phyloP scores from a whole-genome alignment of 2,888 invertebrate species.

The Aporophyla lueneburgensis region DNA sequence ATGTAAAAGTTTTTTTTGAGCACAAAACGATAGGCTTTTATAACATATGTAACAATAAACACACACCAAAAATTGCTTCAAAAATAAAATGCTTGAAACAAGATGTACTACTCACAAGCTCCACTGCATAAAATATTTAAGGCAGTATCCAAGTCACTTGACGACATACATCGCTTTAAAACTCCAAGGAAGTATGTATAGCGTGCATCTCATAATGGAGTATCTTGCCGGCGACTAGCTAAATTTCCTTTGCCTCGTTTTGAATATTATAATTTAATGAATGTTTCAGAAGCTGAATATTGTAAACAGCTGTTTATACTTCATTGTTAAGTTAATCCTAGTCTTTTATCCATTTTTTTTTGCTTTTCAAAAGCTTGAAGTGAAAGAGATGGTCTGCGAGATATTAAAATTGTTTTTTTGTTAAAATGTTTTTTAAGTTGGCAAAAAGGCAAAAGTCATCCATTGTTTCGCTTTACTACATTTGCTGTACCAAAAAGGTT shows the following conservation, averaged over 20 bases:
- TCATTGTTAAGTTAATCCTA: constrained; percentile 37
- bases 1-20: neutral
- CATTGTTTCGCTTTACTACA: neutral
- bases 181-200: neutral
- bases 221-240: constrained; percentile 45
- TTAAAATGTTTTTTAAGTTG: neutral
- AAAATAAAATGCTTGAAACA: neutral
- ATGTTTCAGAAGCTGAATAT: constrained; percentile 41
- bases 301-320: constrained; percentile 31
- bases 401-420: constrained; percentile 9
- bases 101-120: neutral
- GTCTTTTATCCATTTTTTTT: constrained; percentile 10
- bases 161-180: neutral
- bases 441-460: neutral
- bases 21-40: neutral
- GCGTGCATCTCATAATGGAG: constrained; percentile 39
- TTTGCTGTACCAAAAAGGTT: neutral
- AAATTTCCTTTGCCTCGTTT: constrained; percentile 65
- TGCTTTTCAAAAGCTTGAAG: constrained; percentile 12
- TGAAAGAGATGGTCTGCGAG: neutral
- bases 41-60: neutral
- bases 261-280: constrained; percentile 50
- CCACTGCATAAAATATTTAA: constrained; percentile 41
- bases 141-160: constrained; percentile 27
- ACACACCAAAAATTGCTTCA: neutral